Evolutionary conservation across 1,140 invertebrate species (phyloP), one percentile per base, ranked within the genome.

Genomic region (Watersipora subatra): DNA sequence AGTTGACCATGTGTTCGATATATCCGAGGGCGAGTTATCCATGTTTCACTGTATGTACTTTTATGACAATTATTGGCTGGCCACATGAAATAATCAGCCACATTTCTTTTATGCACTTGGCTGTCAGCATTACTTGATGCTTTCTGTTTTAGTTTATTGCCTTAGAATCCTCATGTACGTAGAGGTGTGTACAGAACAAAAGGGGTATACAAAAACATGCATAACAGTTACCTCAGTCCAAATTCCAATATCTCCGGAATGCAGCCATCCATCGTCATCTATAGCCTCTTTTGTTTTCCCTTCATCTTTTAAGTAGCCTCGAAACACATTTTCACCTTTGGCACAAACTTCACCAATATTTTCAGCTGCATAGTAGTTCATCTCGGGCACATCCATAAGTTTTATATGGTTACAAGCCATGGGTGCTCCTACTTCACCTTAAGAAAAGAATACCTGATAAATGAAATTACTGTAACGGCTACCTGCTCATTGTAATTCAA

Each of bases 321-420:
- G 69, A 70, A 83, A 82, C 46, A 84, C 76, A 76, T 92, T 95
- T 24, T 89, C 87, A 34, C 93, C 93, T 74, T 92, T 91, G 22
- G 96, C 88, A 75, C 93, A 96, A 1, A 82, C 70, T 70, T 80
- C 80, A 67, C 68, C 78, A 65, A 73, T 72, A 27, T 72, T 67
- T 30, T 78, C 70, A 2, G 64, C 71, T 63, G 93, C 89, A 81
- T 85, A 95, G 76, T 97, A 98, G 76, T 95, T 91, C 92, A 97
- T 96, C 79, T 97, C 94, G 66, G 94, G 93, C 63, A 97, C 93
- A 80, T 97, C 95, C 26, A 91, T 88, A 67, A 99, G 81, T 85
- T 97, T 97, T 58, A 97, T 84, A 76, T 88, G 89, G 78, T 88
- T 91, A 80, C 92, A 95, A 61, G 89, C 87, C 29, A 96, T 86